Base-by-base conservation (phyloP, 2,113 vertebrate genomes). In the Caranx melampygus region DNA sequence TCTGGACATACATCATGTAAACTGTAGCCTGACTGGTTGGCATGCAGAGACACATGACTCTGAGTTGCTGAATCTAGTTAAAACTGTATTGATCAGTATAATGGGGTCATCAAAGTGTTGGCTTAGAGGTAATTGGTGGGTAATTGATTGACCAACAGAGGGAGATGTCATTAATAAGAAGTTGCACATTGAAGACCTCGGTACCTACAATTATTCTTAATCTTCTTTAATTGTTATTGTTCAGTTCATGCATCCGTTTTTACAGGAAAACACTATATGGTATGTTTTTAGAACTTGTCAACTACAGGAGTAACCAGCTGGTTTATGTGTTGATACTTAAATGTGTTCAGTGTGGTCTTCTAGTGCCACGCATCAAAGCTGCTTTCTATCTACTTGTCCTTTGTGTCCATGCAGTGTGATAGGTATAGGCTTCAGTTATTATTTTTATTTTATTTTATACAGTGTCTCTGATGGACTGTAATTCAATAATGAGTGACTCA, bases 401-500 rank as follows among this genome's bases (percentile, higher is more conserved):
- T 47, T 47, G 14, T 47, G 45, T 47, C 40, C 40, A 10, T 42
- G 40, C 11, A 42, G 45, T 47, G 15, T n/a, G n/a, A n/a, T n/a
- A n/a, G n/a, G n/a, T n/a, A n/a, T n/a, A n/a, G n/a, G n/a, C n/a
- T n/a, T n/a, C n/a, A n/a, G n/a, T n/a, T n/a, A n/a, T n/a, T n/a
- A n/a, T n/a, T n/a, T n/a, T n/a, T n/a, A n/a, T n/a, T n/a, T n/a
- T 26, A 26, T 26, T 26, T 26, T 1, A 26, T 26, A 26, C 26
- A 26, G 26, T 26, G 26, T 57, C 57, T 31, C 16, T 13, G 20
- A 2, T 5, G 45, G 49, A 60, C 6, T 35, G 15, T 18, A 26
- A 47, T 58, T 26, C 49, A 49, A 33, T 47, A 57, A 26, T 66
- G 66, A 62, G 20, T 68, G 40, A 57, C 31, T 33, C 42, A 58